Evolutionary conservation across 2,113 vertebrate genomes (phyloP).

Genomic region (Alosa alosa): DNA sequence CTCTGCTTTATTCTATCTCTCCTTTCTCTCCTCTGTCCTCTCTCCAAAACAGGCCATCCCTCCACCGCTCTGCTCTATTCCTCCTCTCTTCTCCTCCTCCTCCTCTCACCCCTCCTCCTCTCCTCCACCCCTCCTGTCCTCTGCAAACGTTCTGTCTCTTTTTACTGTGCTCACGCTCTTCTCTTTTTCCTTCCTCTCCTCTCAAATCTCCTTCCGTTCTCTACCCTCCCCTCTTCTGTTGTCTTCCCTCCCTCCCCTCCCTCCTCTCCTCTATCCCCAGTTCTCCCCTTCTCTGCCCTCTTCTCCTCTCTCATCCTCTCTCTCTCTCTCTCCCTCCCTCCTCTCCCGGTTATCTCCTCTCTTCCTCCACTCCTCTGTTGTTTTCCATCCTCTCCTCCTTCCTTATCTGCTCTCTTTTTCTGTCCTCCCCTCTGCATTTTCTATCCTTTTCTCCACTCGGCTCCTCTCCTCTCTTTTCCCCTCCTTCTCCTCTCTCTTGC

Average conservation of each 20-base stretch:
- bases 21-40: neutral
- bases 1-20: neutral
- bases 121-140: neutral
- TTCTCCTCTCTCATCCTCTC: neutral
- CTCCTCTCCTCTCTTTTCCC: constrained; percentile 28
- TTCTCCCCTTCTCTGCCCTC: neutral
- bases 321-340: neutral
- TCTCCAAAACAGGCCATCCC: neutral
- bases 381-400: neutral
- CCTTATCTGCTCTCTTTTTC: neutral
- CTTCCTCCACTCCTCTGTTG: neutral
- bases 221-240: neutral
- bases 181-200: neutral
- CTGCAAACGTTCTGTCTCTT: neutral
- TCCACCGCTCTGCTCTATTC: neutral
- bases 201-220: neutral
- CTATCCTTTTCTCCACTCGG: neutral
- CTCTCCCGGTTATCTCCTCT: neutral
- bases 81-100: constrained; percentile 3
- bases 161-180: neutral
- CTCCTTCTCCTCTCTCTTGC: neutral
- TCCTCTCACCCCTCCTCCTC: constrained; percentile 30
- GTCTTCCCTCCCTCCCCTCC: neutral
- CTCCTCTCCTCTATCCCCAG: neutral
- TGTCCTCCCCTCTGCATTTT: neutral